Conservation (phyloP, 2,797 vertebrate species). For the Scleropages formosus region DNA sequence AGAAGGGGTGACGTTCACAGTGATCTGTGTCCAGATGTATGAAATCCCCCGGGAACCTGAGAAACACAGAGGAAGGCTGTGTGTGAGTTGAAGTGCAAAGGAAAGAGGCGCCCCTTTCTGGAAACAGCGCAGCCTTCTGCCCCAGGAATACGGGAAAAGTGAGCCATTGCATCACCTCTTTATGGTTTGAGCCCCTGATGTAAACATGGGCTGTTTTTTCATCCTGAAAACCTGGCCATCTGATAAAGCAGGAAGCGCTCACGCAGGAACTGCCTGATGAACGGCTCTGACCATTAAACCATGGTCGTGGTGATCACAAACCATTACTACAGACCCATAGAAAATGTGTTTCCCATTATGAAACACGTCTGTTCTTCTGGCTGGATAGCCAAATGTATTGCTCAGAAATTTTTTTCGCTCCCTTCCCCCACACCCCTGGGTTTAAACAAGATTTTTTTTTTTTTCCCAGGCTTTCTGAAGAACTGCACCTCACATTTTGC, state of each 20-base stretch:
- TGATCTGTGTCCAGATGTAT: conserved; percentile 23
- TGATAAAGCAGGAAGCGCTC: conserved; percentile 24
- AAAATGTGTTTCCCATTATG: conserved; percentile 39
- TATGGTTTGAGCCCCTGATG: conserved; percentile 29
- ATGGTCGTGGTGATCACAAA: no score
- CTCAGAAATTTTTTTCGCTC: conserved; percentile 13
- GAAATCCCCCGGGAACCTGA: not conserved
- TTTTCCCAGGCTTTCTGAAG: conserved; percentile 60
- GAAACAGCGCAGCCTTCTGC: not conserved
- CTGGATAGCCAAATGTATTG: conserved; percentile 1
- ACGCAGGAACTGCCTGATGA: conserved; percentile 35
- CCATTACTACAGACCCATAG: conserved; percentile 20
- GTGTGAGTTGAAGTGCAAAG: not conserved
- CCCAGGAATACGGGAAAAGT: not conserved
- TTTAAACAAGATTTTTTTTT: conserved; percentile 50
- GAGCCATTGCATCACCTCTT: conserved; percentile 34
- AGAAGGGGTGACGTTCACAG: conserved; percentile 35
- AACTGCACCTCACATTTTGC: conserved; percentile 63
- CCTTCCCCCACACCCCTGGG: conserved; percentile 26
- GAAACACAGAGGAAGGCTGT: not conserved
- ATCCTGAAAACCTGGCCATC: conserved; percentile 28
- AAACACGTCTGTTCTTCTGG: conserved; percentile 36
- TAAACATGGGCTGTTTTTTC: conserved; percentile 6
- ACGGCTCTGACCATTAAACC: conserved; percentile 36
- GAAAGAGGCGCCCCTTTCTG: conserved; percentile 18